Base-by-base conservation (phyloP, 2,888 invertebrate species). In the Drosophila quinaria region DNA sequence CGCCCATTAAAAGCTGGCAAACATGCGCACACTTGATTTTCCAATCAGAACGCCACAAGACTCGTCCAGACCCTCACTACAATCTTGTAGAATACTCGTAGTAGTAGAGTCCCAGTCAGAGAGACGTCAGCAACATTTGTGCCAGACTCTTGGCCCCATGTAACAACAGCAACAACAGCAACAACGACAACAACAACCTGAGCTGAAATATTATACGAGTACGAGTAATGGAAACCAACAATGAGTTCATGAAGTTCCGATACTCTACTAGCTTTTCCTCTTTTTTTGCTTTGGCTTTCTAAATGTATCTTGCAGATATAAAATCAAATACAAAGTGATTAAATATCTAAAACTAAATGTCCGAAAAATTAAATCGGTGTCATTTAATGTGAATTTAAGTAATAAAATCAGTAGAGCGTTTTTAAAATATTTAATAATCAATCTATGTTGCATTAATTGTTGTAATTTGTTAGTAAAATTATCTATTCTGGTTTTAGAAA, bases 1-100 rank as follows among this genome's bases (percentile, higher is more conserved):
- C 74, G 70, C 76, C 89, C 85, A 89, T 89, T 83, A 87, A 87
- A 84, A 80, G 85, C 84, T 78, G 85, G 87, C 87, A 84, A 84
- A 87, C 83, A 87, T 78, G 78, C 78, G 67, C 77, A 71, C 85
- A 84, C 82, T 87, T 87, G 85, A 82, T 87, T 87, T 87, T 82
- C 87, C 84, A 84, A 87, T 84, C 84, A 84, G 84, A 87, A 87
- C 82, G 70, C 56, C 71, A 59, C 72, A 76, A 65, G 76, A 54
- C 50, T 19, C 56, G 25, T 33, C 56, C 17, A 46, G 44, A 35
- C 37, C 61, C 46, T 37, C 13, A 13, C 61, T 58, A 50, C 9
- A 19, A 22, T 33, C 56, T 50, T 41, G 59, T 33, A 56, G 47
- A 63, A 55, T 33, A 29, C 29, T 29, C 29, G 29, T 29, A 37